A percentile compares a stretch with the other conserved stretches of the same genome.
phyloP scores from a whole-genome alignment of 2,797 vertebrate species.

The Myotis planiceps region DNA sequence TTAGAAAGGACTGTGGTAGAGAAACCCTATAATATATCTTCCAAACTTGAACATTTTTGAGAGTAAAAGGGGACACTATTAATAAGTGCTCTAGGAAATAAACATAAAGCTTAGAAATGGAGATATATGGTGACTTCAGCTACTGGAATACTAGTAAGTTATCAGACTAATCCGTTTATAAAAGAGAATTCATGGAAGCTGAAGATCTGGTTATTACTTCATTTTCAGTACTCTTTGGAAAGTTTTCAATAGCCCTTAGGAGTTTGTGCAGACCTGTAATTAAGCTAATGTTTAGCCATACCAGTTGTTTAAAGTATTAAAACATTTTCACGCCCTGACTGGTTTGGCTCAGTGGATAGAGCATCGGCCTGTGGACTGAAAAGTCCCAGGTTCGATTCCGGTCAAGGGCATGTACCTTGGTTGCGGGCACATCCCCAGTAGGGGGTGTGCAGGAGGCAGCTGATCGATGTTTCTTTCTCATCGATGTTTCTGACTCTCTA shows the following conservation, averaged over 20 bases:
- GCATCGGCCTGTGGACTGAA: too few relatives aligned
- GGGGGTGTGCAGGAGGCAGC: too few relatives aligned
- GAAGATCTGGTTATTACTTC: neutral
- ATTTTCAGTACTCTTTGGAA: neutral
- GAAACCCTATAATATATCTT: neutral
- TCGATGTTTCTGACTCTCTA: too few relatives aligned
- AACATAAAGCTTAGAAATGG: neutral
- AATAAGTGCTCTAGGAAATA: neutral
- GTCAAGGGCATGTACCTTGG: too few relatives aligned
- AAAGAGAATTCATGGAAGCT: neutral
- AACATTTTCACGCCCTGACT: neutral
- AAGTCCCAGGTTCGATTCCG: too few relatives aligned
- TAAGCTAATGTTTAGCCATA: neutral
- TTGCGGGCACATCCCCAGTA: too few relatives aligned
- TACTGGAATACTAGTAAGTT: neutral
- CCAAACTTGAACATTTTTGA: neutral
- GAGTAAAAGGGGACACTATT: neutral
- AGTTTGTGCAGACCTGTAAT: neutral
- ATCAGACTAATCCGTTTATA: neutral
- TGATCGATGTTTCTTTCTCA: too few relatives aligned
- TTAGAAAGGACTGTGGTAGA: neutral
- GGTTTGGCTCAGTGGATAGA: too few relatives aligned
- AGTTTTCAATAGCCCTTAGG: neutral
- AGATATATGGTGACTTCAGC: neutral
- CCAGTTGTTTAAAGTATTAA: neutral